Base-by-base conservation (phyloP, 1,140 invertebrate species). In the Aplysia californica region DNA sequence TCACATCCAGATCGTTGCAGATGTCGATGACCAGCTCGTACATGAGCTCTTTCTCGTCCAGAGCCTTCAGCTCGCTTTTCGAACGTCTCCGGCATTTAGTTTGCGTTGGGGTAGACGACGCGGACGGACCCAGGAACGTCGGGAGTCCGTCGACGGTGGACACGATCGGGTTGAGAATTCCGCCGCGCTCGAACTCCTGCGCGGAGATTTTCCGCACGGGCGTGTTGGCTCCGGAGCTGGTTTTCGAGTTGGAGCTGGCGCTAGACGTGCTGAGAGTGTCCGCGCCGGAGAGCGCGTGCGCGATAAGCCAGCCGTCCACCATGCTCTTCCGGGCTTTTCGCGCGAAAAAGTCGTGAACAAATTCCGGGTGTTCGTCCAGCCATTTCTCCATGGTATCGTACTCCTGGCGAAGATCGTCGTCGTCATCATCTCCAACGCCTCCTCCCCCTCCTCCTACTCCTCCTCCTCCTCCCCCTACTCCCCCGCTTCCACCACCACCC, bases 11-110 rank as follows among this genome's bases (percentile, higher is more conserved):
- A 88, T 98, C 97, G 89, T 98, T 97, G 90, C 96, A 98, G 83
- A 98, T 98, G 88, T 98, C 96, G 90, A 98, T 97, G 85, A 97
- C 96, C 91, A 98, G 90, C 90, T 98, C 96, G 89, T 98, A 97
- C 87, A 98, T 97, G 64, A 98, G 92, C 90, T 98, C 96, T 87
- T 96, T 96, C 87, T 98, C 96, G 84, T 98, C 96, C 75, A 98
- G 90, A 61, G 95, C 94, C 83, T 95, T 92, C 1, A 98, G 92
- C 87, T 97, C 96, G 83, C 95, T 94, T 65, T 96, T 90, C 58
- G 83, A 77, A 59, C 83, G 77, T 80, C 86, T 75, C 67, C 79
- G 70, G 29, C 74, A 72, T 61, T 81, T 85, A 58, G 61, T 77
- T 35, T 69, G 72, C 15, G 79, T 68, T 1, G 83, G 79, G 20